Evolutionary conservation across 2,113 vertebrate species (phyloP).

Genomic region (Oncorhynchus mykiss): DNA sequence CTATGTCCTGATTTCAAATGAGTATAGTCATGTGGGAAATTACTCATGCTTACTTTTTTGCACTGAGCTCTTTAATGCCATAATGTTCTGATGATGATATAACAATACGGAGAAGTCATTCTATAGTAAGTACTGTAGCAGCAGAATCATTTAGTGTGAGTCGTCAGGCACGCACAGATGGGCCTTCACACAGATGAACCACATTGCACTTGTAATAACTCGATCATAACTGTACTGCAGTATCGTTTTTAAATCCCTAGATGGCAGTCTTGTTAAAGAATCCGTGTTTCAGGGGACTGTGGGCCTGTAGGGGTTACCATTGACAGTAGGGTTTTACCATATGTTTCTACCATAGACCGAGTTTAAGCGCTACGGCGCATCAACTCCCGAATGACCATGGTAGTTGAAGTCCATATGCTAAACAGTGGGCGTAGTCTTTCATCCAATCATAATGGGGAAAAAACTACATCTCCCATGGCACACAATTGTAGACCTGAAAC

Average conservation of each 20-base stretch:
- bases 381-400: slow-evolving; percentile 39
- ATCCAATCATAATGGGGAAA: fast-evolving
- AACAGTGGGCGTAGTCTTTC: fast-evolving
- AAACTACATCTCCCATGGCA: slow-evolving; percentile 72
- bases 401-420: slow-evolving; percentile 8
- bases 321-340: too few relatives aligned
- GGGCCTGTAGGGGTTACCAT: too few relatives aligned
- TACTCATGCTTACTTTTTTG: too few relatives aligned
- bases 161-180: too few relatives aligned
- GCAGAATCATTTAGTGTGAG: too few relatives aligned
- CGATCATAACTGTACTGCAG: background rate
- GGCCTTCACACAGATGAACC: too few relatives aligned
- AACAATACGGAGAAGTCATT: too few relatives aligned
- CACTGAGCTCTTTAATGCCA: too few relatives aligned
- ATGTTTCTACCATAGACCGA: background rate
- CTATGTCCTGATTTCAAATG: too few relatives aligned
- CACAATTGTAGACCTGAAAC: slow-evolving; percentile 16
- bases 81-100: too few relatives aligned
- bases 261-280: slow-evolving; percentile 40
- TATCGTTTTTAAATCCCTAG: slow-evolving; percentile 33
- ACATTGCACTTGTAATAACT: background rate
- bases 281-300: background rate
- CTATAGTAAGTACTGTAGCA: too few relatives aligned
- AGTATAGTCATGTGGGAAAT: too few relatives aligned
- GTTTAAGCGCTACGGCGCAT: background rate